Percentiles rank a stretch among this genome's conserved stretches.
Conservation (phyloP, 2,797 vertebrate genomes). For the Bradypus variegatus region DNA sequence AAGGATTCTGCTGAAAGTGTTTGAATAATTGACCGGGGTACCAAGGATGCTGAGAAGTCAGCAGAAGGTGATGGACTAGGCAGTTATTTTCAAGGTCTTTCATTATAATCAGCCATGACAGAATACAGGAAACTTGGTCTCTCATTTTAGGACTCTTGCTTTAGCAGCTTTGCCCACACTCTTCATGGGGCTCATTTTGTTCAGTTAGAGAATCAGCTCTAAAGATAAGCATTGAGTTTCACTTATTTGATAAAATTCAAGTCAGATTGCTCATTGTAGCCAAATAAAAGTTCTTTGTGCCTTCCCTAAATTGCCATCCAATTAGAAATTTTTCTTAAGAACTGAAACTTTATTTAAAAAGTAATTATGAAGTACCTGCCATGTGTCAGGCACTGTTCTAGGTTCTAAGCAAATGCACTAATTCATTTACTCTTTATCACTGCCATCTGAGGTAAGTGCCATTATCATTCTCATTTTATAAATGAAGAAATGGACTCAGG, state of each 20-base stretch:
- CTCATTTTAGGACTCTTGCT: background rate
- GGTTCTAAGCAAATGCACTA: background rate
- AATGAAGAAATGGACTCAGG: background rate
- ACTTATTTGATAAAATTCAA: background rate
- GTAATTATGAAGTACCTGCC: background rate
- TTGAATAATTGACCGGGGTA: background rate
- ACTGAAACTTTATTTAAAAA: background rate
- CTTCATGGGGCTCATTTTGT: slow-evolving; percentile 2
- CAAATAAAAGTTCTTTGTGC: background rate
- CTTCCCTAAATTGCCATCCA: background rate
- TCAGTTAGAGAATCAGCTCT: background rate
- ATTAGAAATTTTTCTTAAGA: background rate
- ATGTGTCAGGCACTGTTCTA: background rate
- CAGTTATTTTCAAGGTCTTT: background rate
- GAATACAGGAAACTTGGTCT: background rate
- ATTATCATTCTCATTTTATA: background rate
- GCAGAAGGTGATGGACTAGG: background rate
- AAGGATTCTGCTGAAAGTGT: background rate
- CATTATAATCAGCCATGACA: background rate
- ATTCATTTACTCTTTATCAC: background rate
- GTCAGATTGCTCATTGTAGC: background rate
- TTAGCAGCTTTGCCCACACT: background rate
- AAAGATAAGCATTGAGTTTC: background rate
- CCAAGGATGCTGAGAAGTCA: background rate
- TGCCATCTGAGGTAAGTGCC: background rate